Base-by-base conservation (phyloP, 1,140 invertebrate genomes). In the Procambarus clarkii region DNA sequence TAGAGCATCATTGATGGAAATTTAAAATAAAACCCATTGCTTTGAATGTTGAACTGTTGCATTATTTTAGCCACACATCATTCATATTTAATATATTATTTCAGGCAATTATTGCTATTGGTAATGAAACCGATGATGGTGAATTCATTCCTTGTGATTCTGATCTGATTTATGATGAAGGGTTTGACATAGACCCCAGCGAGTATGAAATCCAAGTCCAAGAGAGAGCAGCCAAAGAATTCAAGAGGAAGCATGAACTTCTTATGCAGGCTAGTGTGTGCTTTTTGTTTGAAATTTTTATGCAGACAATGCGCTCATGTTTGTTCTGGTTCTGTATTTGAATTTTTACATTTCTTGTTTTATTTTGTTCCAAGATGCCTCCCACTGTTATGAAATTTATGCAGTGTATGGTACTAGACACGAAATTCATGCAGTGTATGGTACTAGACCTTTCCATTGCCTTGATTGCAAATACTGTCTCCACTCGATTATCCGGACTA, bases 91-190 rank as follows among this genome's bases (percentile, higher is more conserved):
- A 64, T 64, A 64, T 64, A 18, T 48, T 86, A 13, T 54, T 85
- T 48, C 83, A 92, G 92, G 96, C 96, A 86, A 94, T 96, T 21
- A 93, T 96, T 74, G 95, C 95, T 94, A 95, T 95, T 92, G 94
- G 94, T 71, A 93, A 94, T 88, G 94, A 94, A 48, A 94, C 94
- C 46, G 94, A 94, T 58, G 94, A 94, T 76, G 94, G 94, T 8
- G 94, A 92, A 76, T 94, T 94, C 80, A 84, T 93, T n/a, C n/a
- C 92, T 9, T 93, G 93, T 92, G 89, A 92, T 24, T 89, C 93
- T 5, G 91, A 93, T 45, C 87, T 93, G 60, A 81, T 89, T 13
- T 93, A 93, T 69, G 93, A 93, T 44, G 92, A 88, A 34, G 85
- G 74, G 2, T 54, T 86, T 18, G 85, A 92, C 24, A 9, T 85